phyloP scores from a whole-genome alignment of 2,797 vertebrate species.

The Decapterus maruadsi region DNA sequence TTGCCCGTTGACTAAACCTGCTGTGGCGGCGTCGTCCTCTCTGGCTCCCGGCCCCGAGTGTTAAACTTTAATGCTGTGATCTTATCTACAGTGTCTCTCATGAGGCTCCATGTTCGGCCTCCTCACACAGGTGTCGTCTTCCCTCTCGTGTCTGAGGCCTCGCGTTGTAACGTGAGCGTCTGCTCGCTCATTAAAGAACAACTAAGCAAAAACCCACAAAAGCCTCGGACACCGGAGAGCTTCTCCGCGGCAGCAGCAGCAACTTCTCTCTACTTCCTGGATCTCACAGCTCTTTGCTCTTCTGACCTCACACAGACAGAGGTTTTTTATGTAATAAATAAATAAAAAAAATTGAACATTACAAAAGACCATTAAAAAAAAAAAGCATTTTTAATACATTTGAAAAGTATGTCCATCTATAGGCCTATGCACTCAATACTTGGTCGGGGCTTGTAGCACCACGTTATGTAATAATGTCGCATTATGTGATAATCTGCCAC shows the following conservation, averaged over 20 bases:
- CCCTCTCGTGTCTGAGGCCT: conserved; percentile 42
- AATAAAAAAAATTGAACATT: too few species aligned
- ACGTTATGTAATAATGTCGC: too few species aligned
- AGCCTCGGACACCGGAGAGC: conserved; percentile 61
- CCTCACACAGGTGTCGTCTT: conserved; percentile 65
- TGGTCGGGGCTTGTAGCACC: too few species aligned
- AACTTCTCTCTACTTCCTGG: conserved; percentile 56
- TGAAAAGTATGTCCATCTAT: too few species aligned
- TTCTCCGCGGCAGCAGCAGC: neutral
- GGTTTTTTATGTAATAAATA: conserved; percentile 14
- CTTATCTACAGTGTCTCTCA: conserved; percentile 51
- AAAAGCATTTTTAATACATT: too few species aligned
- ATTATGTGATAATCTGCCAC: too few species aligned
- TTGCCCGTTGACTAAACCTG: neutral
- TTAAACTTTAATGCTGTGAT: conserved; percentile 75
- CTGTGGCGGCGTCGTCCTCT: conserved; percentile 11
- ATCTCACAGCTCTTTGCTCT: conserved; percentile 19
- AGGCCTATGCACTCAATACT: too few species aligned
- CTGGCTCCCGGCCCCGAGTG: conserved; percentile 39
- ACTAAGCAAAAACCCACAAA: conserved; percentile 49
- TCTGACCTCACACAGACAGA: conserved; percentile 37
- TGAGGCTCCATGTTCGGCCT: conserved; percentile 28
- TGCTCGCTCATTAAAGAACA: conserved; percentile 74
- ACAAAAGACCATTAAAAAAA: too few species aligned
- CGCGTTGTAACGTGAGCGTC: conserved; percentile 64